Evolutionary conservation across 2,888 invertebrate genomes (phyloP).

Genomic region (Tenodera sinensis): DNA sequence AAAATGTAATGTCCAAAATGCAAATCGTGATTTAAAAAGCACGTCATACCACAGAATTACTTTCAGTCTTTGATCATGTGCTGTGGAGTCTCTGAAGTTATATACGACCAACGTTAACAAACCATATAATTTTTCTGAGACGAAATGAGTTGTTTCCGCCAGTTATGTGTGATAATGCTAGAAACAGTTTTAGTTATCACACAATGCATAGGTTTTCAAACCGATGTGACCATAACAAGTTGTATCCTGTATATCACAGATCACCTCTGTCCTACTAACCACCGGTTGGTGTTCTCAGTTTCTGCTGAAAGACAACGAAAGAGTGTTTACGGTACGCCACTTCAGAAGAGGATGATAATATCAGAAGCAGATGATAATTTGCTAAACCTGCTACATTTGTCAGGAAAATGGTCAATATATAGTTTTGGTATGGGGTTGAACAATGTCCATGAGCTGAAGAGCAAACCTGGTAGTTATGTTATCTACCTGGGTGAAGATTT

Average conservation of each 20-base stretch:
- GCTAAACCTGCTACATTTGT: neutral
- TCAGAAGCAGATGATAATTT: neutral
- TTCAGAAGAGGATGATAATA: neutral
- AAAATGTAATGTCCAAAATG: neutral
- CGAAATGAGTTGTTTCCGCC: neutral
- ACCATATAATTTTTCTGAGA: neutral
- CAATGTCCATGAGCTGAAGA: neutral
- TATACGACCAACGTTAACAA: neutral
- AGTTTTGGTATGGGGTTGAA: neutral
- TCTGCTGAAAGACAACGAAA: neutral
- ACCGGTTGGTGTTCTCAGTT: neutral
- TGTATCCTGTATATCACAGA: neutral
- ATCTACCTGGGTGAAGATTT: neutral
- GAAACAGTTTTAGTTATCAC: neutral
- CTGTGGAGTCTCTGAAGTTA: neutral
- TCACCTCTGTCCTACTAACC: neutral
- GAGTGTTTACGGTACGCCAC: neutral
- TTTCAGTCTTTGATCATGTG: neutral
- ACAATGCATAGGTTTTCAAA: neutral
- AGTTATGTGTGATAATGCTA: neutral
- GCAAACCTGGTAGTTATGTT: neutral
- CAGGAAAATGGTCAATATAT: neutral
- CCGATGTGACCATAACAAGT: neutral
- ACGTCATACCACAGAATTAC: neutral
- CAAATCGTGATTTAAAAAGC: neutral